Percentiles rank a stretch among this genome's conserved stretches.
Evolutionary conservation across 2,113 vertebrate genomes (phyloP).

Genomic region (Andinoacara biseriatus): DNA sequence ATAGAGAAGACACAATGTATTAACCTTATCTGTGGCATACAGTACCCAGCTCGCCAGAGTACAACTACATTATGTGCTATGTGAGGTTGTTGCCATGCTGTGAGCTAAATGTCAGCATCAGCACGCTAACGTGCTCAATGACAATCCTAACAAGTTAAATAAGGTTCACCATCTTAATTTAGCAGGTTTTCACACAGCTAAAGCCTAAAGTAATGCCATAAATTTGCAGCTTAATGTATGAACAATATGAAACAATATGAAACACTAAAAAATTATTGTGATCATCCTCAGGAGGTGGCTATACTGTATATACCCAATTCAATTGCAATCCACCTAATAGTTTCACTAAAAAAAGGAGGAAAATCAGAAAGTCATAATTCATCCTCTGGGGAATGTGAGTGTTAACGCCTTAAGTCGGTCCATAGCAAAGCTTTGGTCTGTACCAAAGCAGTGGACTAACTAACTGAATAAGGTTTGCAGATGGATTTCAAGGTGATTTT

Average conservation of each 20-base stretch:
- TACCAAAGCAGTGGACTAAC: background rate
- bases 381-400: no score
- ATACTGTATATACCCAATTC: background rate
- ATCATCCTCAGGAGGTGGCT: background rate
- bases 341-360: background rate
- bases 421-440: no score
- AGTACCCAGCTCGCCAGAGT: background rate
- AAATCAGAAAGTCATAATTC: background rate
- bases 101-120: background rate
- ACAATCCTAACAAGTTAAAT: background rate
- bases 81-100: background rate
- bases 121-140: background rate
- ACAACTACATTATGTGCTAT: background rate
- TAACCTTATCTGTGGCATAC: background rate
- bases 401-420: background rate
- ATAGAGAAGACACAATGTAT: background rate
- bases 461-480: background rate
- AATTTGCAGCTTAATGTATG: background rate
- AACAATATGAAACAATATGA: background rate
- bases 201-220: background rate
- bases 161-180: background rate
- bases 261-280: background rate
- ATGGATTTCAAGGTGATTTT: background rate
- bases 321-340: background rate
- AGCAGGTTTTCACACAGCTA: background rate